These are phyloP conservation scores for Copsychus sechellarum DNA, from an alignment of 2,113 vertebrate species.

Conservation along the genomic window DNA sequence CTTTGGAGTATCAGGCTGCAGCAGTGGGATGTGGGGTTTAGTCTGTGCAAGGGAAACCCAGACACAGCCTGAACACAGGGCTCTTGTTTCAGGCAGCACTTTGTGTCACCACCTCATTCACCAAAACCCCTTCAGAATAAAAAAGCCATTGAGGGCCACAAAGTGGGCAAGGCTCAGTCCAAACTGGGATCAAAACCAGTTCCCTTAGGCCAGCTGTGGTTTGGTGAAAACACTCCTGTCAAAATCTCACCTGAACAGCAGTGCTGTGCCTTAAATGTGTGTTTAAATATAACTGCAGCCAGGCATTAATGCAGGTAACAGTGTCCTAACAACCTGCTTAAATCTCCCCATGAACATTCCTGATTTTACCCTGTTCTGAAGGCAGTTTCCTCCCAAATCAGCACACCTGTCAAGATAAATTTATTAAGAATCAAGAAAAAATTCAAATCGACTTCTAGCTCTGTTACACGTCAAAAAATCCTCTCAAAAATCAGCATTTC, in stretches of 20 bases:
- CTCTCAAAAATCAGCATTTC: neutral
- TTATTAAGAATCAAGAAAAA: neutral
- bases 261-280: neutral
- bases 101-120: neutral
- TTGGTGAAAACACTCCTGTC: rapidly evolving
- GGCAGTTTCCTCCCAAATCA: neutral
- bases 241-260: neutral
- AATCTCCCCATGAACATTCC: neutral
- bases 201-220: neutral
- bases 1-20: neutral
- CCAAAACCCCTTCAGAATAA: neutral
- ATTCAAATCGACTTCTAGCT: neutral
- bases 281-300: neutral
- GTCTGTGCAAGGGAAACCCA: neutral
- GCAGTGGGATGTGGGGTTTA: neutral
- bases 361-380: neutral
- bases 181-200: neutral
- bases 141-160: neutral
- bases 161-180: neutral
- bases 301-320: neutral
- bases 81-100: neutral
- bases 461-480: rapidly evolving
- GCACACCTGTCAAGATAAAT: neutral
- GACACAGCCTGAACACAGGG: neutral
- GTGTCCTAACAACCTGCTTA: neutral